Percentiles rank a stretch among this genome's conserved stretches.
These are phyloP conservation scores for Danio aesculapii DNA, from an alignment of 2,797 vertebrate species.

Conservation along the genomic window DNA sequence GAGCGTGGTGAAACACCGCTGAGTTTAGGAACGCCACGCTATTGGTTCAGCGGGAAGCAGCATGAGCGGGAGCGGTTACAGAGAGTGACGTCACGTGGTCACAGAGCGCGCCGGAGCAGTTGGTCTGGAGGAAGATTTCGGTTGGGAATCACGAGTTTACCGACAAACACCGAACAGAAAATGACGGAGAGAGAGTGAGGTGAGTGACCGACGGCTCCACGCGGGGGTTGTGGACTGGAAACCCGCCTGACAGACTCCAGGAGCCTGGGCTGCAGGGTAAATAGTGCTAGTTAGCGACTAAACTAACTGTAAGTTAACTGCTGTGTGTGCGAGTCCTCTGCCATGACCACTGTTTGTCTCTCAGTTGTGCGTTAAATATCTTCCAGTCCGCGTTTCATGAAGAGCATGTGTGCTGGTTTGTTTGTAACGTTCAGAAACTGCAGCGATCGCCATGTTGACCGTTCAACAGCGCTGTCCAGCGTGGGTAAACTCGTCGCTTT, in stretches of 20 bases:
- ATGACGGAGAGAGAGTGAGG: not conserved
- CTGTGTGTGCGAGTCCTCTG: too few species aligned
- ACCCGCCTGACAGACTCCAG: slow-evolving; percentile 27
- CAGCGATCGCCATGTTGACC: not conserved
- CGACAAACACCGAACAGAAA: not conserved
- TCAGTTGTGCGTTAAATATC: too few species aligned
- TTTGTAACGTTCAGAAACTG: not conserved
- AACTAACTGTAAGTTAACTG: not conserved
- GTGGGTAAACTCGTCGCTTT: not conserved
- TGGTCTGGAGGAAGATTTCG: not conserved
- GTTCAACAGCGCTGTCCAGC: too few species aligned
- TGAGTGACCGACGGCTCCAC: not conserved
- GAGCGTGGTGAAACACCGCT: not conserved
- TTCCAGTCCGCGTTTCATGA: not conserved
- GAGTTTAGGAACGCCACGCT: not conserved
- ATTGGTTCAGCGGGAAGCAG: not conserved
- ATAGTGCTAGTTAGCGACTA: not conserved
- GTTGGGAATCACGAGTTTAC: not conserved
- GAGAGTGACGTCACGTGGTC: slow-evolving; percentile 16
- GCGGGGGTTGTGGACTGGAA: slow-evolving; percentile 46
- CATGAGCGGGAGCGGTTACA: not conserved
- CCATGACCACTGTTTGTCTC: too few species aligned
- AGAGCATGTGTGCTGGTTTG: not conserved
- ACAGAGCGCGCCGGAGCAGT: not conserved
- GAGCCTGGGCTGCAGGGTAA: not conserved